phyloP scores from a whole-genome alignment of 1,140 invertebrate species.

The Aphidius ervi region DNA sequence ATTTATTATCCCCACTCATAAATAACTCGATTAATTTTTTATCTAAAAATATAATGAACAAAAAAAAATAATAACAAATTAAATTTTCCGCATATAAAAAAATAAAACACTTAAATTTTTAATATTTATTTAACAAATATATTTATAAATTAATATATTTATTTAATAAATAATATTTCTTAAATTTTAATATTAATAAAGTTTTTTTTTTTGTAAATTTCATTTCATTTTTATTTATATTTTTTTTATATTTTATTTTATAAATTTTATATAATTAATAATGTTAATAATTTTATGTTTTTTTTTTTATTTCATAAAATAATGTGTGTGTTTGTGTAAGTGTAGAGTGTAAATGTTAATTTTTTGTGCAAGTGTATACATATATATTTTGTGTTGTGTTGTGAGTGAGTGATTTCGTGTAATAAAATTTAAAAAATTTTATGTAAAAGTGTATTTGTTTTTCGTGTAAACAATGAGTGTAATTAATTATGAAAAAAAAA shows the following conservation, averaged over 20 bases:
- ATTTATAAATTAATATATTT: no score
- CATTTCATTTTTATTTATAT: background rate
- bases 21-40: no score
- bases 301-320: background rate
- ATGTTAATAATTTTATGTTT: background rate
- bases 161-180: no score
- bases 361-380: background rate
- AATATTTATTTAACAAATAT: no score
- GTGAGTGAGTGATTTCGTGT: background rate
- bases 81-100: no score
- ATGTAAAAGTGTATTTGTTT: background rate
- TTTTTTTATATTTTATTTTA: slow-evolving; percentile 5
- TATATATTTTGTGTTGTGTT: background rate
- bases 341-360: background rate
- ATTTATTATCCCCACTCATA: no score
- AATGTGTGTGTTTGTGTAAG: background rate
- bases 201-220: no score
- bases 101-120: no score
- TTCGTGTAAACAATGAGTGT: no score
- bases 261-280: background rate
- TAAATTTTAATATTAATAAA: no score
- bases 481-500: background rate
- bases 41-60: no score
- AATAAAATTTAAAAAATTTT: background rate
- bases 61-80: no score